Percentiles rank a stretch among this genome's conserved stretches.
phyloP scores from a whole-genome alignment of 23 tunicate species.

The Trididemnum clinides region DNA sequence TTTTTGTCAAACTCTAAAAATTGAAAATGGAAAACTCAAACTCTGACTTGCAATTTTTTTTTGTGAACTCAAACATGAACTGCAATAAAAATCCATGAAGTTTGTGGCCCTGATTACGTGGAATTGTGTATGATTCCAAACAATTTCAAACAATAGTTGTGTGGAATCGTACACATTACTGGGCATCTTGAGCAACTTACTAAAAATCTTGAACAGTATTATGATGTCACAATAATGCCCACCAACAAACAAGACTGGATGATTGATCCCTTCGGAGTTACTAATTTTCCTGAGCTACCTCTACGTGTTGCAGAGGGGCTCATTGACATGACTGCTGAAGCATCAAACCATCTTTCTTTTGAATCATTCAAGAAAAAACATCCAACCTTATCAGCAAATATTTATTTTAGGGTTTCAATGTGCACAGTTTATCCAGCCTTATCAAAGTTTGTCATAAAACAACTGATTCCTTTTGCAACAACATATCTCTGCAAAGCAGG shows the following conservation, averaged over 20 bases:
- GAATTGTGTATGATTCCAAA: too few species aligned
- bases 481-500: too few species aligned
- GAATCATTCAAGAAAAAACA: slow-evolving; percentile 32
- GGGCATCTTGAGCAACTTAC: slow-evolving; percentile 49
- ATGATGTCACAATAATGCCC: slow-evolving; percentile 12
- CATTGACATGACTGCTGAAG: slow-evolving; percentile 46
- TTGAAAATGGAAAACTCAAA: too few species aligned
- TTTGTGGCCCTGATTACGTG: too few species aligned
- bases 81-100: too few species aligned
- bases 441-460: too few species aligned
- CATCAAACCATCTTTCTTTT: slow-evolving; percentile 36
- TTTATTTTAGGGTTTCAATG: slow-evolving; percentile 40
- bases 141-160: too few species aligned
- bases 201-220: slow-evolving; percentile 47
- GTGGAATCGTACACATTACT: too few species aligned
- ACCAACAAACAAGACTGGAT: slow-evolving; percentile 59
- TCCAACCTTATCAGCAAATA: slow-evolving; percentile 27
- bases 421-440: slow-evolving; percentile 13
- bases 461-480: too few species aligned
- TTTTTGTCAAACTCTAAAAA: too few species aligned
- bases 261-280: slow-evolving; percentile 42
- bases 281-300: slow-evolving; percentile 45
- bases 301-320: slow-evolving; percentile 47
- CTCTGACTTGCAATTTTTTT: too few species aligned
- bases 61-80: too few species aligned